Percentiles rank a stretch among this genome's conserved stretches.
Evolutionary conservation across 2,113 vertebrate genomes (phyloP).

Genomic region (Protobothrops mucrosquamatus): DNA sequence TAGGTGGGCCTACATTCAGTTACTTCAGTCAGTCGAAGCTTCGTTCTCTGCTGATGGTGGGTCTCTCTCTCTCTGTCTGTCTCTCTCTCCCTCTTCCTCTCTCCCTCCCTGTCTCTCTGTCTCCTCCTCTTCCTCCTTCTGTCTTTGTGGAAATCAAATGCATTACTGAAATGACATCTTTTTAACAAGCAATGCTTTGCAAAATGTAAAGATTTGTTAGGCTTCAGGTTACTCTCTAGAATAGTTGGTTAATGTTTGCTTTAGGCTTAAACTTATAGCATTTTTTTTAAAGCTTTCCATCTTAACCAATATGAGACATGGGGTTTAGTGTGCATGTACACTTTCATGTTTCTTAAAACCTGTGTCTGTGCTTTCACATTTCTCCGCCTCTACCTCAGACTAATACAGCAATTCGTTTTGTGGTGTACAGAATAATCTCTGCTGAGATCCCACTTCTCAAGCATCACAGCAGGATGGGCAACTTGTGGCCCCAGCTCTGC

Average conservation of each 20-base stretch:
- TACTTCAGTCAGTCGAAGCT: slow-evolving; percentile 32
- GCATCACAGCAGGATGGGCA: neutral
- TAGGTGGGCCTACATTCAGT: slow-evolving; percentile 31
- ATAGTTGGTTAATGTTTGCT: slow-evolving; percentile 8
- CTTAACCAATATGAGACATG: neutral
- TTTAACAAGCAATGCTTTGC: slow-evolving; percentile 1
- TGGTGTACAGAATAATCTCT: neutral
- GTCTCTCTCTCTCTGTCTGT: neutral
- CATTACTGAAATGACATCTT: slow-evolving; percentile 30
- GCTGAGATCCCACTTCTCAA: neutral
- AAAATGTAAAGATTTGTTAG: neutral
- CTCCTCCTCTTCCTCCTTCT: neutral
- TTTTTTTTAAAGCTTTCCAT: slow-evolving; percentile 24
- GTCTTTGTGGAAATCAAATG: slow-evolving; percentile 25
- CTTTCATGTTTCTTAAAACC: neutral
- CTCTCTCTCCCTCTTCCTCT: no score
- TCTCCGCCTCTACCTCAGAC: neutral
- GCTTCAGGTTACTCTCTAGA: neutral
- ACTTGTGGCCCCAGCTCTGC: neutral
- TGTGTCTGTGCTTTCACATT: neutral
- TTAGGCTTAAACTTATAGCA: slow-evolving; percentile 8
- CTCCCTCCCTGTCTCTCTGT: no score
- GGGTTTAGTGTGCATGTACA: neutral
- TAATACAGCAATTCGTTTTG: neutral
- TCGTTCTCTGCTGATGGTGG: neutral